Base-by-base conservation (phyloP, 2,888 invertebrate species). In the Drosophila eohydei region DNA sequence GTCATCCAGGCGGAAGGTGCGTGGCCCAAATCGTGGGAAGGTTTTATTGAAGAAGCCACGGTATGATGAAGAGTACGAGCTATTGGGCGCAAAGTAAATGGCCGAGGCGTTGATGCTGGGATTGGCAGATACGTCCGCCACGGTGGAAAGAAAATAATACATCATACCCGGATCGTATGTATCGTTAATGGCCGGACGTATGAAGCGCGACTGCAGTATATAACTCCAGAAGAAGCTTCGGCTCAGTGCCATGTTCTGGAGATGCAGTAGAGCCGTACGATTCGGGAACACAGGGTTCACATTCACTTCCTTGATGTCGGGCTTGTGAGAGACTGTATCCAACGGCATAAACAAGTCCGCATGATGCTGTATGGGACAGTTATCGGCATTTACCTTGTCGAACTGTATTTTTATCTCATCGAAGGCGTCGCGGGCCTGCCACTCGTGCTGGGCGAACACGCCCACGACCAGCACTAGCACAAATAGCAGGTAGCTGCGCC, bases 161-260 rank as follows among this genome's bases (percentile, higher is more conserved):
- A 98, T 98, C 96, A 99, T 97, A 60, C 99, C 99, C 0, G 99
- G 99, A 93, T 99, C 98, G 83, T 97, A 97, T 0, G 97, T 97
- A 88, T 97, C 97, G 91, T 97, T 97, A 28, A 97, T 97, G 0
- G 97, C 97, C 0, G 97, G 97, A 34, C 97, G 94, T 80, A 97
- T 97, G 85, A 97, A 97, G 74, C 98, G 94, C 32, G 97, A 97
- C 91, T 98, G 98, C 0, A 98, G 94, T 66, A 98, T 97, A 83
- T 97, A 98, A 92, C 98, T 98, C 96, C 97, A 98, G 93, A 97
- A 99, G 93, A 98, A 99, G 1, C 98, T 98, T 82, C 99, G 94
- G 92, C 96, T 98, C 91, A 98, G 94, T n/a, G 98, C 99, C 96
- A 98, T 96, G 92, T 99, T 99, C 92, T 99, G 98, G 67, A 98